Conservation (phyloP, 2,888 invertebrate species). For the Tetramorium bicarinatum region DNA sequence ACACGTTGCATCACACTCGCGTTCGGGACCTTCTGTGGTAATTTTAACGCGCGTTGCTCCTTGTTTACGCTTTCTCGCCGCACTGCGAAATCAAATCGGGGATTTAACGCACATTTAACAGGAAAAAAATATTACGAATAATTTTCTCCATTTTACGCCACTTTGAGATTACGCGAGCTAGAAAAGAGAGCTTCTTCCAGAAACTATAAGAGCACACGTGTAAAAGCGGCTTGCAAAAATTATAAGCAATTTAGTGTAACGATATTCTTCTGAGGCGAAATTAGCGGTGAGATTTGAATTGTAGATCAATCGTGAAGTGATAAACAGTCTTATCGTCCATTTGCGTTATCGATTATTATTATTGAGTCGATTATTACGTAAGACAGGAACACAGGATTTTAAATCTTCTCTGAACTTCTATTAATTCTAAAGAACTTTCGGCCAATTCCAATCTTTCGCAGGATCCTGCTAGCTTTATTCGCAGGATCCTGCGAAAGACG, state of each 20-base stretch:
- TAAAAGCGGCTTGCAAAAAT: slow-evolving; percentile 9
- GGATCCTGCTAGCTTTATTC: slow-evolving; percentile 42
- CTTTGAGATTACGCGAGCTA: slow-evolving; percentile 4
- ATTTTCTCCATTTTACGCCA: background rate
- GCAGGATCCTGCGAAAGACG: slow-evolving; percentile 58
- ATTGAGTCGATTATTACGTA: slow-evolving; percentile 25
- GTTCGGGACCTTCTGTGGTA: slow-evolving; percentile 20
- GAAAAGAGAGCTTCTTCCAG: background rate
- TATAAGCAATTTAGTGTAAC: slow-evolving; percentile 42
- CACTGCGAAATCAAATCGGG: background rate
- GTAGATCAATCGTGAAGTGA: slow-evolving; percentile 7
- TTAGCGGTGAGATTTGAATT: slow-evolving; percentile 22
- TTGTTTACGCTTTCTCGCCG: slow-evolving; percentile 30
- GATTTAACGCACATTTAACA: slow-evolving; percentile 5
- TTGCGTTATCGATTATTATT: slow-evolving; percentile 46
- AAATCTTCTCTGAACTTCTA: slow-evolving; percentile 2
- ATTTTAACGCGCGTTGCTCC: slow-evolving; percentile 47
- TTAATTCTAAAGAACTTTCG: slow-evolving; percentile 33
- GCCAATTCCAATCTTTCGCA: slow-evolving; percentile 55
- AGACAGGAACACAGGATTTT: background rate
- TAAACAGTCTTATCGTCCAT: slow-evolving; percentile 12
- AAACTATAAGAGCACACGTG: background rate
- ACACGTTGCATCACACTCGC: slow-evolving; percentile 22
- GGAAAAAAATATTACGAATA: slow-evolving; percentile 1
- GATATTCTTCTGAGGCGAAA: slow-evolving; percentile 5